Evolutionary conservation across 2,888 invertebrate species (phyloP).

Genomic region (Linyphia triangularis): DNA sequence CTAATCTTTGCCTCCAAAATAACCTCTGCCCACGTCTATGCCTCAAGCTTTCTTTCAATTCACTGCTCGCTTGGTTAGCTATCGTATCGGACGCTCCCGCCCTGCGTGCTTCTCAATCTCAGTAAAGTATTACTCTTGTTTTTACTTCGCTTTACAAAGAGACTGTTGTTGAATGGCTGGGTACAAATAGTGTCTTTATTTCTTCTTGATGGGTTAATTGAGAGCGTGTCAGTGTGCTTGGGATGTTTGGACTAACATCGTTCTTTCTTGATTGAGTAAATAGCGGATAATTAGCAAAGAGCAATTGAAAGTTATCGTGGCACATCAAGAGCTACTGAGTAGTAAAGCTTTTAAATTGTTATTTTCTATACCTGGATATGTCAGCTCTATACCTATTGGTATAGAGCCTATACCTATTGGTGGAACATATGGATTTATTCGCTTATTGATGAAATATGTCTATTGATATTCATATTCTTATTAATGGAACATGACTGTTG

Average conservation of each 20-base stretch:
- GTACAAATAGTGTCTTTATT: not conserved
- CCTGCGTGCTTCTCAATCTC: not conserved
- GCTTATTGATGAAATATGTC: too few relatives aligned
- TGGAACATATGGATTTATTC: too few relatives aligned
- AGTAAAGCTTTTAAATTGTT: too few relatives aligned
- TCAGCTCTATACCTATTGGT: too few relatives aligned
- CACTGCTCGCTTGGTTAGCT: constrained; percentile 42
- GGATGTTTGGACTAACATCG: not conserved
- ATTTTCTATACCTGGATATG: too few relatives aligned
- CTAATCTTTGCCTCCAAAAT: constrained; percentile 72
- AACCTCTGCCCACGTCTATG: constrained; percentile 69
- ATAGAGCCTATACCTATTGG: too few relatives aligned
- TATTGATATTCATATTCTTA: too few relatives aligned
- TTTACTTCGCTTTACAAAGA: constrained; percentile 2
- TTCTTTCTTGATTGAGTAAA: not conserved
- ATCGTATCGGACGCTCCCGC: constrained; percentile 38
- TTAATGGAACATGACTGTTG: too few relatives aligned
- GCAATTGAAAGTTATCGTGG: not conserved
- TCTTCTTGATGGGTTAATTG: not conserved
- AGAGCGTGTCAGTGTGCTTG: not conserved
- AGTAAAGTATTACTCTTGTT: constrained; percentile 33
- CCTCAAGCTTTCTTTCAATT: constrained; percentile 23
- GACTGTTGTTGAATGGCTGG: not conserved
- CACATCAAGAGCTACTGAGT: too few relatives aligned
- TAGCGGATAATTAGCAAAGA: not conserved